A percentile compares a stretch with the other conserved stretches of the same genome.
Evolutionary conservation across 1,140 invertebrate species (phyloP).

Genomic region (Drosophila azteca): DNA sequence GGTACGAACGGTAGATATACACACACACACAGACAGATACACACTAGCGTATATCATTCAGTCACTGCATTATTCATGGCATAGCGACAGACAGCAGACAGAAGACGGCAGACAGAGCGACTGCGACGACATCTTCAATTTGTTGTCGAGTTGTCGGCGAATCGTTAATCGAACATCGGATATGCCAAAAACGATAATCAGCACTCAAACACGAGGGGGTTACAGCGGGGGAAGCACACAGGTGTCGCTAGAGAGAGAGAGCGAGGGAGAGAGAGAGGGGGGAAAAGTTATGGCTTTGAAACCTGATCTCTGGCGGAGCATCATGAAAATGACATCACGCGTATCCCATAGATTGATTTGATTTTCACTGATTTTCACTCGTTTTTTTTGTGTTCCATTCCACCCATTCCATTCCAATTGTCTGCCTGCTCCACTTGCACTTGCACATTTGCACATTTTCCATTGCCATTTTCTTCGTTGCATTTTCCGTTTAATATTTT

Average conservation of each 20-base stretch:
- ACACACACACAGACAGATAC: background rate
- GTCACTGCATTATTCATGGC: slow-evolving; percentile 74
- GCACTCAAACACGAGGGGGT: background rate
- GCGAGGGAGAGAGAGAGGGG: background rate
- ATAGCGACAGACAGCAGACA: background rate
- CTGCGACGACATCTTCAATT: slow-evolving; percentile 26
- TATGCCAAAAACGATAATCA: slow-evolving; percentile 37
- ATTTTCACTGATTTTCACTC: too few relatives aligned
- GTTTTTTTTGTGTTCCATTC: too few relatives aligned
- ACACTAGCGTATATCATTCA: background rate
- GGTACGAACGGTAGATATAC: slow-evolving; percentile 17
- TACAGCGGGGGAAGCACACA: background rate
- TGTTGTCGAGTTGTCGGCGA: slow-evolving; percentile 53
- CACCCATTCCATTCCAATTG: slow-evolving; percentile 4
- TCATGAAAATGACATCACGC: too few relatives aligned
- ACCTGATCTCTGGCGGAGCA: slow-evolving; percentile 19
- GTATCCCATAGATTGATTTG: too few relatives aligned
- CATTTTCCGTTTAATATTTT: slow-evolving; percentile 81
- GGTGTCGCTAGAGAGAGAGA: slow-evolving; percentile 47
- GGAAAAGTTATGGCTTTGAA: slow-evolving; percentile 33
- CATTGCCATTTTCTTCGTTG: slow-evolving; percentile 52
- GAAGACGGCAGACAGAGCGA: too few relatives aligned
- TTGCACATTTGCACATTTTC: slow-evolving; percentile 20
- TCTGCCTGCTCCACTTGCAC: background rate
- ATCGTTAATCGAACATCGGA: slow-evolving; percentile 50